phyloP scores from a whole-genome alignment of 2,888 invertebrate species.

The Proisotoma minuta region DNA sequence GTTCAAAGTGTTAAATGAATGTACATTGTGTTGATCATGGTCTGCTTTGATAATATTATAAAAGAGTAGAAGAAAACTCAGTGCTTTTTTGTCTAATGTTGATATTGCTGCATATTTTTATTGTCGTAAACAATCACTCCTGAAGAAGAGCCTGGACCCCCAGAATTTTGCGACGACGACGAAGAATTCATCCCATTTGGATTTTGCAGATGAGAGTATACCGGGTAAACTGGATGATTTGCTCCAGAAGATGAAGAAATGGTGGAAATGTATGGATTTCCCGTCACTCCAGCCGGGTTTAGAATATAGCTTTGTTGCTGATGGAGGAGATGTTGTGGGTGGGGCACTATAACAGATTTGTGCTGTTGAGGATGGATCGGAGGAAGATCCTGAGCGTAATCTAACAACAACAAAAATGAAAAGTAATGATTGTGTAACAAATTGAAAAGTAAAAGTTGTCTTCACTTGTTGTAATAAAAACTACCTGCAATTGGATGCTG shows the following conservation, averaged over 20 bases:
- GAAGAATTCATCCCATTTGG: constrained; percentile 18
- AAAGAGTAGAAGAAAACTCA: too few species aligned
- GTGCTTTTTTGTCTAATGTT: too few species aligned
- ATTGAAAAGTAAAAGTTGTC: too few species aligned
- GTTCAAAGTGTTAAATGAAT: too few species aligned
- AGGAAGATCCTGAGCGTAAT: neutral
- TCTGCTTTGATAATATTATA: too few species aligned
- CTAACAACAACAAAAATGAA: too few species aligned
- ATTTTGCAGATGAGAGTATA: constrained; percentile 23
- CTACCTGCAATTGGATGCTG: neutral
- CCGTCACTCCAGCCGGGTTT: constrained; percentile 25
- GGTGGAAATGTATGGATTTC: constrained; percentile 31
- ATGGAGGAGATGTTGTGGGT: constrained; percentile 16
- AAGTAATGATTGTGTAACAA: too few species aligned
- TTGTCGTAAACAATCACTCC: constrained; percentile 20
- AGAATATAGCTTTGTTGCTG: constrained; percentile 16
- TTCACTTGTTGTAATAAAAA: neutral
- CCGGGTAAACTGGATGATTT: constrained; percentile 18
- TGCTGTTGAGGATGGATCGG: neutral
- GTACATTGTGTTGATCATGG: too few species aligned
- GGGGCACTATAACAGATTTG: constrained; percentile 19
- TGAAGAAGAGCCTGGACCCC: too few species aligned
- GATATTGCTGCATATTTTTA: constrained; percentile 12
- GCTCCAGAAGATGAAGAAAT: constrained; percentile 1
- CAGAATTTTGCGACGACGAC: neutral